Base-by-base conservation (phyloP, 2,113 vertebrate species). In the Pelecanoides urinatrix region DNA sequence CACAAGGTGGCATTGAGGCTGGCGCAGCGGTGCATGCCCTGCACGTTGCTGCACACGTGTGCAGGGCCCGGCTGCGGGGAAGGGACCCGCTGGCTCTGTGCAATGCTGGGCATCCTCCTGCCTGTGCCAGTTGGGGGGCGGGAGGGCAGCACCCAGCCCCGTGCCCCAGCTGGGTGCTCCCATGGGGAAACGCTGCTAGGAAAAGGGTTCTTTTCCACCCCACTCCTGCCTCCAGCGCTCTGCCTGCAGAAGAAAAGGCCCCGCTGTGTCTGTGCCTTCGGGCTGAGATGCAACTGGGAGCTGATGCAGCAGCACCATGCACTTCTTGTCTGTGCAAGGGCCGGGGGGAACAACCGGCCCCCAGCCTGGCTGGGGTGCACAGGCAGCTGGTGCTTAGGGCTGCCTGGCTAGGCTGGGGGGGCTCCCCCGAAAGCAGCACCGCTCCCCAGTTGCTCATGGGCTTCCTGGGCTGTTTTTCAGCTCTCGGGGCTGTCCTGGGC, bases 101-200 rank as follows among this genome's bases (percentile, higher is more conserved):
- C 1, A 7, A 9, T 20, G 17, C 47, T 6, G 18, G 40, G 55
- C 40, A 36, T 30, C 29, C 55, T 25, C 58, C 29, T 0, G 2
- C 49, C 36, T 11, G 17, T 4, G 25, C 40, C 47, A 61, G 18
- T 25, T 34, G 0, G 0, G 19, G n/a, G 30, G 63, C 1, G 4
- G 29, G 18, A 50, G 50, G 73, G 49, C 79, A 77, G 68, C 58
- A 7, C 36, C 55, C 70, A 4, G 16, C n/a, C 23, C 88, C 1
- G 1, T 13, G 32, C 16, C 70, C 47, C 5, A 0, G 19, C 71
- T 3, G 7, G 11, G 11, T 15, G 52, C 36, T 70, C 40, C 47
- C 11, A 0, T 0, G 3, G 55, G 66, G 49, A 45, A 47, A 29
- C 19, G 2, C 12, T 4, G 38, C 12, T 10, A 7, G 13, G 21